phyloP scores from a whole-genome alignment of 1,140 invertebrate species.

The Drosophila ercepeae region DNA sequence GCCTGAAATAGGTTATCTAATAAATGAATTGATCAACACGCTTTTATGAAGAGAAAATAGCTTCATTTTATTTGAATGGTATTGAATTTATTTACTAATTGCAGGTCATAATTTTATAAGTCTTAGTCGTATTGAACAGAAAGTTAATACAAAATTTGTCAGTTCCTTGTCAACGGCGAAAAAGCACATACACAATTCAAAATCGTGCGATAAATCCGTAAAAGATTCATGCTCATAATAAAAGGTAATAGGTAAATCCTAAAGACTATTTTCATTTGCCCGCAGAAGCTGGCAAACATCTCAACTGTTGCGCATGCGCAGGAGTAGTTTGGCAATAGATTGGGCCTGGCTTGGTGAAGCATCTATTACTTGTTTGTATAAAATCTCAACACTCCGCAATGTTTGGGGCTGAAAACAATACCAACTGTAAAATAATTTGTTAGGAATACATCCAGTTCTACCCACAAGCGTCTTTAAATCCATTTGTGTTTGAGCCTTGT shows the following conservation, averaged over 20 bases:
- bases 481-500: slow-evolving; percentile 85
- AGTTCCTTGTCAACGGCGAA: slow-evolving; percentile 19
- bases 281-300: slow-evolving; percentile 11
- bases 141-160: slow-evolving; percentile 31
- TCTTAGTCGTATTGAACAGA: slow-evolving; percentile 38
- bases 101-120: slow-evolving; percentile 10
- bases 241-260: slow-evolving; percentile 35
- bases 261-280: not conserved
- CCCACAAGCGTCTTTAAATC: slow-evolving; percentile 72
- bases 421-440: no score
- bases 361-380: slow-evolving; percentile 65
- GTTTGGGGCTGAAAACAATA: slow-evolving; percentile 59
- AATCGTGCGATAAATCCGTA: slow-evolving; percentile 21
- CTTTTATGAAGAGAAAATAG: not conserved
- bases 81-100: not conserved
- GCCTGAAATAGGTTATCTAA: not conserved
- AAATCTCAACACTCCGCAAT: slow-evolving; percentile 56
- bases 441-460: not conserved
- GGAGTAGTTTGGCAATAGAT: slow-evolving; percentile 61
- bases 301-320: slow-evolving; percentile 70
- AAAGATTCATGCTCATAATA: slow-evolving; percentile 28
- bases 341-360: slow-evolving; percentile 55
- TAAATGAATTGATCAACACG: no score
- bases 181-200: slow-evolving; percentile 12
- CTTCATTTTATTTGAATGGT: not conserved